Conservation (phyloP, 2,888 invertebrate species). For the Morpho helenor region DNA sequence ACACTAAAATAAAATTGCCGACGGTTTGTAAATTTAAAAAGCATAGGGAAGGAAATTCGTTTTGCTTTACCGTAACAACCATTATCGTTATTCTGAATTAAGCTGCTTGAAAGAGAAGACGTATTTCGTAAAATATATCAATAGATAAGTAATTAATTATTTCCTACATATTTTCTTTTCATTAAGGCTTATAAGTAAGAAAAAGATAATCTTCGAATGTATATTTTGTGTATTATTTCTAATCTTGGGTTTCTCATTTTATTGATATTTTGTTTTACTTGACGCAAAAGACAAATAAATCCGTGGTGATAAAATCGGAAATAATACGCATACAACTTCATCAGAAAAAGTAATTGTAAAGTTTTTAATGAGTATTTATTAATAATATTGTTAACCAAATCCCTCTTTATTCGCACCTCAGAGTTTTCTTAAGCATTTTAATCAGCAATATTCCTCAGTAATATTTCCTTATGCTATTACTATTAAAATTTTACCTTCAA, state of each 20-base stretch:
- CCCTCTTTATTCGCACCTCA: conserved; percentile 25
- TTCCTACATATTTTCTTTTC: not conserved
- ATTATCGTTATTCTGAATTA: conserved; percentile 75
- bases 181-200: no score
- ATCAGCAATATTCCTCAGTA: conserved; percentile 67
- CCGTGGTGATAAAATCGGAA: no score
- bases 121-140: conserved; percentile 48
- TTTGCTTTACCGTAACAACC: conserved; percentile 66
- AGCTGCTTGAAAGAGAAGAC: conserved; percentile 49
- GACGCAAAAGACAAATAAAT: no score
- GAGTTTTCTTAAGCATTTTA: conserved; percentile 41
- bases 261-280: no score
- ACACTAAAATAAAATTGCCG: conserved; percentile 79
- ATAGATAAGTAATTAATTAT: conserved; percentile 17
- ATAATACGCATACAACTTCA: no score
- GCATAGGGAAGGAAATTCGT: conserved; percentile 73
- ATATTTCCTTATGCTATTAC: conserved; percentile 69
- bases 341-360: no score
- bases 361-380: conserved; percentile 1
- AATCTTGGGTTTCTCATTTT: no score
- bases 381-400: conserved; percentile 27
- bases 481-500: conserved; percentile 74
- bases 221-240: no score
- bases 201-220: no score
- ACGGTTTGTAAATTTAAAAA: conserved; percentile 76